Evolutionary conservation across 2,888 invertebrate genomes (phyloP).

Genomic region (Aphelenchoides bicaudatus): DNA sequence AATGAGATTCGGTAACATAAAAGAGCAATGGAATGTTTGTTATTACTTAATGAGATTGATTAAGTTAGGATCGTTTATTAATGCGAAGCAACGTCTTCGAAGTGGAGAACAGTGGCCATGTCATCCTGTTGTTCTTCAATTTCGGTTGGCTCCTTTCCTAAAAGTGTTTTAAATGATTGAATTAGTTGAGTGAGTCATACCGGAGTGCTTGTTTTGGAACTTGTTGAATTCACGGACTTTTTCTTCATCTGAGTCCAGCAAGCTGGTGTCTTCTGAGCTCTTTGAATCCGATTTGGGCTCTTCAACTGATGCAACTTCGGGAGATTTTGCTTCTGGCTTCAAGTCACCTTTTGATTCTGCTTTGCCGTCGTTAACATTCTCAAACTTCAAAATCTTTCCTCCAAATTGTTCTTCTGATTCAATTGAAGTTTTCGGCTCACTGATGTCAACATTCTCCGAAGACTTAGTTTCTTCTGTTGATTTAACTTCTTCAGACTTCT

Average conservation of each 20-base stretch:
- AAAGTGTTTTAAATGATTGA: no score
- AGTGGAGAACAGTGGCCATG: not conserved
- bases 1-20: no score
- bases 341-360: no score
- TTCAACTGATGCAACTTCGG: no score
- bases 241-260: slow-evolving; percentile 7
- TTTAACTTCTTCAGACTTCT: slow-evolving; percentile 23
- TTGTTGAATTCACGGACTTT: not conserved
- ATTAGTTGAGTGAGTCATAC: no score
- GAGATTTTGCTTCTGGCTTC: no score
- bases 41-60: no score
- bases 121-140: slow-evolving; percentile 9
- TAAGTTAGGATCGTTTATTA: no score
- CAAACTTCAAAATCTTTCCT: not conserved
- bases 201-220: not conserved
- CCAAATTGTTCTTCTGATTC: no score
- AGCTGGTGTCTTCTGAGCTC: not conserved
- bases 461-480: slow-evolving; percentile 5
- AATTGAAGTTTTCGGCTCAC: no score
- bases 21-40: no score
- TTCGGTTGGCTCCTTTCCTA: slow-evolving; percentile 8
- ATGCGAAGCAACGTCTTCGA: slow-evolving; percentile 2
- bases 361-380: slow-evolving; percentile 6
- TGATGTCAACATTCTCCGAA: not conserved
- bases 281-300: not conserved